Evolutionary conservation across 2,113 vertebrate genomes (phyloP), one percentile per base, ranked within the genome.

Genomic region (Polypterus bichir): DNA sequence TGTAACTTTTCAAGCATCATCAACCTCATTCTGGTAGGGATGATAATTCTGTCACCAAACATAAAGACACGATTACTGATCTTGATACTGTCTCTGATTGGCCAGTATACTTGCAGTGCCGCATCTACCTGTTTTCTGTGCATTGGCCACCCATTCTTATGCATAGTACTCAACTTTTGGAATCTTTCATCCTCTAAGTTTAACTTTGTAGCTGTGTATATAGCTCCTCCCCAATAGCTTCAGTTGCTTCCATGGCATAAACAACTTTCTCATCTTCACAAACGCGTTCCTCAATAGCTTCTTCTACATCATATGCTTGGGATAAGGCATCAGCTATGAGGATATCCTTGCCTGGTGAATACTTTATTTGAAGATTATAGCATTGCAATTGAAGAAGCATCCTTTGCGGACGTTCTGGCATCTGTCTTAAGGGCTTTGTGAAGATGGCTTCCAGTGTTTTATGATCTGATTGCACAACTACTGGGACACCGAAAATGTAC

Each of bases 391-490:
- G 9, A 2, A 68, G 55, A 9, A 65, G 46, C 54, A 61, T 57
- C 7, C 59, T 58, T 44, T 68, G 69, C 5, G 68, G 64, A 45
- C 60, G 8, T 4, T 58, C 65, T 66, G 64, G 47, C 51, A 64
- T 64, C 56, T 56, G 7, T 60, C 62, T 54, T 49, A 59, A 66
- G 46, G 63, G 49, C 65, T 71, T 69, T 58, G 61, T 63, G 59
- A 63, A 54, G 58, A 54, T 65, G 48, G 4, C 57, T 67, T 72
- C 53, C 63, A 47, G 72, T 65, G 72, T 64, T 48, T 73, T 76
- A 68, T 79, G 66, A 62, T 74, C 68, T 54, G 62, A 72, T 56
- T 68, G 64, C 57, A 77, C 64, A 61, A 53, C 73, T 56, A 76
- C 65, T 51, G 61, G 49, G 53, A 70, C 70, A 27, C 27, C 27